Evolutionary conservation across 2,888 invertebrate genomes (phyloP).

Genomic region (Cryptocephalus primarius): DNA sequence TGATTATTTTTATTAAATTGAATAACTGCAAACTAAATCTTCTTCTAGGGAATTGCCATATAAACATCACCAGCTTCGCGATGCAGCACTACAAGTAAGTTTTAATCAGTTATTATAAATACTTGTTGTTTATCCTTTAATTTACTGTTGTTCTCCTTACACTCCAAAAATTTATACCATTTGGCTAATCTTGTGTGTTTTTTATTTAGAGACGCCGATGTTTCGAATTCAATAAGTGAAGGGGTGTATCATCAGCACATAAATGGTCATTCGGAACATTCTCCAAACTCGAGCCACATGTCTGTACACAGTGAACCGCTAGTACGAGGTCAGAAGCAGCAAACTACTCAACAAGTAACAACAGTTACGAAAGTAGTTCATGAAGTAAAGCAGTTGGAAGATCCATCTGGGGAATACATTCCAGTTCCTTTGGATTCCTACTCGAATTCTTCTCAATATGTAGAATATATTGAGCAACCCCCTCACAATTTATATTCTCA

Average conservation of each 20-base stretch:
- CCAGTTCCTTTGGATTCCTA: slow-evolving; percentile 40
- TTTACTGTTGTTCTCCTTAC: no score
- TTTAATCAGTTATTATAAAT: slow-evolving; percentile 16
- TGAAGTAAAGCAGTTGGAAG: slow-evolving; percentile 49
- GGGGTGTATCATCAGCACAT: slow-evolving; percentile 41
- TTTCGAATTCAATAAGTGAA: slow-evolving; percentile 28
- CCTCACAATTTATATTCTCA: slow-evolving; percentile 39
- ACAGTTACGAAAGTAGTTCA: slow-evolving; percentile 58
- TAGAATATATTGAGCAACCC: slow-evolving; percentile 40
- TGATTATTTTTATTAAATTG: no score
- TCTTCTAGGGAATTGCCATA: slow-evolving; percentile 49
- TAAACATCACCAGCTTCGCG: slow-evolving; percentile 44
- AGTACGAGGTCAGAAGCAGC: slow-evolving; percentile 55
- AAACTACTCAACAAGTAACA: slow-evolving; percentile 59
- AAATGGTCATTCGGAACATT: slow-evolving; percentile 56
- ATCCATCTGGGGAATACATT: slow-evolving; percentile 44
- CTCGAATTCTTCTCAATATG: slow-evolving; percentile 37
- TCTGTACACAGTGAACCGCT: slow-evolving; percentile 42
- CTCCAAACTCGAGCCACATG: slow-evolving; percentile 46
- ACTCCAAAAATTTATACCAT: no score
- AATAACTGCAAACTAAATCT: slow-evolving; percentile 20
- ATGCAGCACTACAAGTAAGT: slow-evolving; percentile 58
- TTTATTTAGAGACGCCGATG: slow-evolving; percentile 24
- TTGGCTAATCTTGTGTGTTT: no score
- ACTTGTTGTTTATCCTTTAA: not conserved